Base-by-base conservation (phyloP, 2,113 vertebrate genomes). In the Cyprichromis sp. region DNA sequence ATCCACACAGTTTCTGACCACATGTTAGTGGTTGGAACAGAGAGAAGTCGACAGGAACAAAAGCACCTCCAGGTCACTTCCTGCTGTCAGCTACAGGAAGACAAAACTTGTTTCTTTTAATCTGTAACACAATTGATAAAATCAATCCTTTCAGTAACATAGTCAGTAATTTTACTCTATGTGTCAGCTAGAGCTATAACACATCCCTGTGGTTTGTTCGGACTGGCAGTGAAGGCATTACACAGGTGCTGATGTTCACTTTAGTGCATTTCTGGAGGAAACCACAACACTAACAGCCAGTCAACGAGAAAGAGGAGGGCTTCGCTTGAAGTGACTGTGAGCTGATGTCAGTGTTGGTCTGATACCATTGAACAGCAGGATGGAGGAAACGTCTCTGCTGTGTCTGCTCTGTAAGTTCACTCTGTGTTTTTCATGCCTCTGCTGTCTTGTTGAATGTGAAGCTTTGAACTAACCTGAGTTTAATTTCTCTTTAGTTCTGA, bases 271-370 rank as follows among this genome's bases (percentile, higher is more conserved):
- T 55, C 53, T 55, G 53, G 21, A 55, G 21, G 1, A 55, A 55
- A 55, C 21, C 53, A 55, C 11, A 55, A 24, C 53, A 55, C 53
- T 24, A 2, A 55, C n/a, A 55, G 53, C n/a, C 50, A 53, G 19
- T 53, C 50, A 3, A n/a, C 3, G 1, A 9, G 50, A n/a, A 52
- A 53, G 0, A 10, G 19, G 19, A 53, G 0, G 50, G 50, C 3
- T 53, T 53, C 6, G 5, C 19, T 19, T 5, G 31, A 11, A 1
- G 31, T 66, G 31, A 36, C 4, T 7, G 2, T 36, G 61, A 66
- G 0, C 31, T 5, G 31, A 19, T 66, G 0, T 66, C 61, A 36
- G 59, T 7, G 59, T 5, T 36, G 1, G 16, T 63, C 0, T 63
- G 59, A 63, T 63, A 0, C 2, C 59, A 36, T 0, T 3, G 59